Evolutionary conservation across 2,113 vertebrate genomes (phyloP), one percentile per base, ranked within the genome.

Genomic region (Damaliscus lunatus): DNA sequence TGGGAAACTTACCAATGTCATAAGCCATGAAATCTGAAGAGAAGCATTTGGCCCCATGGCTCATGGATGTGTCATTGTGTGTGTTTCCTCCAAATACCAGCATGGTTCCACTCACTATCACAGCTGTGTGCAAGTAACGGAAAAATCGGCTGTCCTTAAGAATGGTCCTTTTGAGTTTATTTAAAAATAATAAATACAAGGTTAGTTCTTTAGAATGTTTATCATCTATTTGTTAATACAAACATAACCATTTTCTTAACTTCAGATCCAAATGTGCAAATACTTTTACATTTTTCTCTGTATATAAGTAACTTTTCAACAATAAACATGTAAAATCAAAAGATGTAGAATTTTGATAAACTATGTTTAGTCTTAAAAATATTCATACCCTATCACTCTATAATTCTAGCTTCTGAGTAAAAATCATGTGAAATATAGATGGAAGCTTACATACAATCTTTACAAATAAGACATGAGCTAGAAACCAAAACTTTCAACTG

Each of bases 61-160:
- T 99, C 99, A 99, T 99, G 36, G 99, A 99, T 0, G 99, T 99
- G 99, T 99, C 99, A 0, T 99, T 99, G 99, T 99, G 99, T 0
- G 99, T 99, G 98, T 99, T 99, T 8, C 99, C 99, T 43, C 99
- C 99, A 48, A 99, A 99, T 92, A 99, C 99, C 98, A 99, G 98
- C 99, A 99, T 99, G 91, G 99, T 99, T 12, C 99, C 99, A 23
- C 99, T 99, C 96, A 99, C 97, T 0, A 99, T 99, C 98, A 99
- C 99, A 1, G 99, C 99, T 0, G 99, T 99, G 99, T 99, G 99
- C 98, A 99, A 98, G 98, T 99, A 99, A 9, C 99, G 99, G 98
- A 99, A 99, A 97, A 99, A 99, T 17, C 99, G 99, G 67, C 99
- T 99, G 99, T 99, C 99, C 97, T 99, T 99, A 84, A 99, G 99